Evolutionary conservation across 2,888 invertebrate genomes (phyloP).

Genomic region (Muscina levida): DNA sequence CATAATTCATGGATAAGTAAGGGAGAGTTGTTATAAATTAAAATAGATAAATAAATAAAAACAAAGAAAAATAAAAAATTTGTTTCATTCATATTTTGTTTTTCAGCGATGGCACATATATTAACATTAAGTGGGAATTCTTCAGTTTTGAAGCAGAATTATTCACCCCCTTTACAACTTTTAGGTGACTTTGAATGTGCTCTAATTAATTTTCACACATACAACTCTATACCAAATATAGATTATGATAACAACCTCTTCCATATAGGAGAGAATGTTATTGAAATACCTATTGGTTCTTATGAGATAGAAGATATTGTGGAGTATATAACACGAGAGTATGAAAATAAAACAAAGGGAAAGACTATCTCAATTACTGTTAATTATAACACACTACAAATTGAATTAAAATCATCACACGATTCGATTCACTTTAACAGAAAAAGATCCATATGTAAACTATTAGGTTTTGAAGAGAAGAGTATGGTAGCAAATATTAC

Average conservation of each 20-base stretch:
- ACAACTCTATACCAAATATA: neutral
- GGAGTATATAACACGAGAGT: neutral
- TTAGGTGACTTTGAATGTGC: neutral
- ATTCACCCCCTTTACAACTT: neutral
- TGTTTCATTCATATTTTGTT: neutral
- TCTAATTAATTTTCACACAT: neutral
- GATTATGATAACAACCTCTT: neutral
- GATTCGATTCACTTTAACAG: neutral
- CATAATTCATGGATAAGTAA: slow-evolving; percentile 70
- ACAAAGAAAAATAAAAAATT: neutral
- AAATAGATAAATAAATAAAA: neutral
- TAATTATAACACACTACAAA: neutral
- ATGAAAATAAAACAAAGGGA: neutral
- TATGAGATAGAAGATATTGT: neutral
- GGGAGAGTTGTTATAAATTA: slow-evolving; percentile 47
- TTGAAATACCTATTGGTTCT: neutral
- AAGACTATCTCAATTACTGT: neutral
- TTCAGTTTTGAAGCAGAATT: neutral
- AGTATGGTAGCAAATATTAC: neutral
- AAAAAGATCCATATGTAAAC: neutral
- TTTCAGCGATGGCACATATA: neutral
- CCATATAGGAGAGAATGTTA: neutral
- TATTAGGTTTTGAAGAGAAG: neutral
- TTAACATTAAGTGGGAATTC: neutral
- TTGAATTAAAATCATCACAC: neutral